Evolutionary conservation across 2,888 invertebrate genomes (phyloP).

Genomic region (Drosophila atripex): DNA sequence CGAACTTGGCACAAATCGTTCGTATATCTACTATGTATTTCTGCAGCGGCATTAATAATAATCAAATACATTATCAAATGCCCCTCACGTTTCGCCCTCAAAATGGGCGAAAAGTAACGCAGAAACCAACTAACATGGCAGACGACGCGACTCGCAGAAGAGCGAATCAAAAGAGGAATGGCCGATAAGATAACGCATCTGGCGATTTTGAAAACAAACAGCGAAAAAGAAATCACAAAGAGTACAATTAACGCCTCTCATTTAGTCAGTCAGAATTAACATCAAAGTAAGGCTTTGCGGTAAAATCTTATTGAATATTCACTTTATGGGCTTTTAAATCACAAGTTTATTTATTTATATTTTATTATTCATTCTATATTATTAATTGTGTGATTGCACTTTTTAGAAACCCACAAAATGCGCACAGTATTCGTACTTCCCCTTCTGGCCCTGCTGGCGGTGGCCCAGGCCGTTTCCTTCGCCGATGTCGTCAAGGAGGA

Average conservation of each 20-base stretch:
- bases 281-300: slow-evolving; percentile 25
- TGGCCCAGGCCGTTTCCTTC: slow-evolving; percentile 88
- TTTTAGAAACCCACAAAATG: slow-evolving; percentile 48
- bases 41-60: slow-evolving; percentile 5
- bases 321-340: no score
- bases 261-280: not conserved
- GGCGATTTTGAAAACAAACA: slow-evolving; percentile 42
- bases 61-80: slow-evolving; percentile 18
- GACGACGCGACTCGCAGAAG: slow-evolving; percentile 6
- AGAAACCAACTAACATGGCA: slow-evolving; percentile 12
- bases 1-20: slow-evolving; percentile 54
- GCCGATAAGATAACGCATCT: slow-evolving; percentile 64
- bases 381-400: no score
- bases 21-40: not conserved
- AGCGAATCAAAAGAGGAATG: slow-evolving; percentile 46
- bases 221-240: slow-evolving; percentile 19
- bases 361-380: no score
- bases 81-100: slow-evolving; percentile 28
- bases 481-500: slow-evolving; percentile 90
- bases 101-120: slow-evolving; percentile 6
- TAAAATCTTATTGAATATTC: no score
- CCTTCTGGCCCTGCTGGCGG: slow-evolving; percentile 84
- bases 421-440: slow-evolving; percentile 65
- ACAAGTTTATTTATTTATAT: no score
- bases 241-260: slow-evolving; percentile 19